Base-by-base conservation (phyloP, 2,888 invertebrate genomes). In the Tholera decimalis region DNA sequence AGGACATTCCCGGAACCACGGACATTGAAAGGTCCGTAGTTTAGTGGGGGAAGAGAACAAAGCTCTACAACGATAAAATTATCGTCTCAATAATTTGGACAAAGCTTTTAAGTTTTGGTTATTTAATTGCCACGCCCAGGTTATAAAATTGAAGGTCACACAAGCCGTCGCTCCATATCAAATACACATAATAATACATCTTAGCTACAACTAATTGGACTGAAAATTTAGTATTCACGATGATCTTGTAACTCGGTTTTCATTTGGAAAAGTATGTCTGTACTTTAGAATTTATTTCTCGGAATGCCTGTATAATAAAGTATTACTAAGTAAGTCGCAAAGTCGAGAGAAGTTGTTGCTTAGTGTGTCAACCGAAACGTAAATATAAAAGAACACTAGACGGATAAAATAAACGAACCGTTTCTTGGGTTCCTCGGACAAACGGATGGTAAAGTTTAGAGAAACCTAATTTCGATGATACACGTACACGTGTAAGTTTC, bases 391-490 rank as follows among this genome's bases (percentile, higher is more conserved):
- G 43, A 53, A 44, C 33, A 41, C 28, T 28, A 73, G 57, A 43
- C 43, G 49, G 4, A 11, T 20, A 41, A 33, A 77, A 54, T 77
- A 73, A 78, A 78, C 73, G 58, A 78, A 77, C 65, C 65, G 56
- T 46, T 43, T 15, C 59, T 28, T 24, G n/a, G 24, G 33, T 24
- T 28, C 22, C 47, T 51, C 47, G 41, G 20, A 58, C 54, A 37
- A 59, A 75, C 35, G 24, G 50, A 18, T 6, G 44, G 44, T 24
- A n/a, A 57, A 49, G 22, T 70, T 61, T 24, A 15, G 22, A 33
- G n/a, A n/a, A n/a, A n/a, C n/a, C 15, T 11, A n/a, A n/a, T 65
- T 59, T 33, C 13, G 18, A 30, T 11, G 6, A 28, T 20, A 28
- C 33, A 22, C n/a, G 9, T 70, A n/a, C n/a, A n/a, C n/a, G n/a